phyloP scores from a whole-genome alignment of 1,140 invertebrate genomes.

The Rhopalosiphum maidis region DNA sequence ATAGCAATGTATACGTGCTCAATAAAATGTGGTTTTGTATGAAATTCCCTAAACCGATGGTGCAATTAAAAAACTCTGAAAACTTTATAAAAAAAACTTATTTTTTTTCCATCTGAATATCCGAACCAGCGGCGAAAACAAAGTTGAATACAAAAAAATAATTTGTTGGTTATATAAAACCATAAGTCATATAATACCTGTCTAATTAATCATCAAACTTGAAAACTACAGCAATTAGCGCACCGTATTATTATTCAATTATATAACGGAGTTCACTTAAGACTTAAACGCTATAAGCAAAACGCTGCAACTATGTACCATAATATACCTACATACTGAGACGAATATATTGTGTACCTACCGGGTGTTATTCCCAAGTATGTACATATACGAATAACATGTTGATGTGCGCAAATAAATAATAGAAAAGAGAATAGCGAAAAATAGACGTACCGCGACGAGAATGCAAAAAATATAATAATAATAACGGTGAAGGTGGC shows the following conservation, averaged over 20 bases:
- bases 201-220: constrained; percentile 5
- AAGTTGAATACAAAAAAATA: neutral
- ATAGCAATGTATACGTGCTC: neutral
- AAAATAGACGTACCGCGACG: neutral
- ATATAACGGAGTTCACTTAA: neutral
- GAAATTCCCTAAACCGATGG: neutral
- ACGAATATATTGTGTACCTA: neutral
- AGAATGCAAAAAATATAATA: neutral
- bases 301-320: neutral
- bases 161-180: neutral
- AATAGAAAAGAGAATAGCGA: neutral
- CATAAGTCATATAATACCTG: constrained; percentile 1
- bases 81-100: neutral
- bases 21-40: neutral
- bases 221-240: neutral
- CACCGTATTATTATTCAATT: neutral
- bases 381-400: neutral
- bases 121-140: neutral
- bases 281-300: neutral
- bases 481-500: neutral
- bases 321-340: neutral
- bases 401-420: neutral
- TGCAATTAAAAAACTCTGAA: neutral
- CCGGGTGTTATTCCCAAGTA: neutral
- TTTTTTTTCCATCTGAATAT: neutral